Percentiles rank a stretch among this genome's conserved stretches.
These are phyloP conservation scores for Clarias magur DNA, from an alignment of 2,113 vertebrate species.

Conservation along the genomic window DNA sequence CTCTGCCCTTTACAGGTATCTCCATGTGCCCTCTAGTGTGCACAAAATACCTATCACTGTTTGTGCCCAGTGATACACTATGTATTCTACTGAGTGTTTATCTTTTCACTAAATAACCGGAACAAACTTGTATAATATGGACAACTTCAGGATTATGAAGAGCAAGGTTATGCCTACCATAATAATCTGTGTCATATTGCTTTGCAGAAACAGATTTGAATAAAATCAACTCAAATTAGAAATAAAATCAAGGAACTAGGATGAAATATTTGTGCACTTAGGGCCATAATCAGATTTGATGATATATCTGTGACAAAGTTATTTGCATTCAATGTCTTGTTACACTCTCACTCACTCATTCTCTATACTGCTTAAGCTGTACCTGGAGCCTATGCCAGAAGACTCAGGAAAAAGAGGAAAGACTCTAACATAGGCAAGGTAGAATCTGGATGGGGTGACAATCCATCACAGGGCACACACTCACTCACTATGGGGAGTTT, in stretches of 20 bases:
- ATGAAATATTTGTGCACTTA: neutral
- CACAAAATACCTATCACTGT: neutral
- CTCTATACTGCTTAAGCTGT: too few species aligned
- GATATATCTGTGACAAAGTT: neutral
- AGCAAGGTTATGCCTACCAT: too few species aligned
- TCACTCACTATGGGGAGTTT: too few species aligned
- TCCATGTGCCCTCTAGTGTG: neutral
- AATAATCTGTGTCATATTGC: neutral
- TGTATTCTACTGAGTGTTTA: neutral
- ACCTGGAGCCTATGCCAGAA: too few species aligned
- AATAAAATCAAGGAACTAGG: too few species aligned
- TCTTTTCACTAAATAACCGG: neutral
- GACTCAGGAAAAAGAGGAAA: too few species aligned
- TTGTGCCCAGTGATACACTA: neutral
- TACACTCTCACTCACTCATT: neutral
- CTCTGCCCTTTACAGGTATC: constrained; percentile 68
- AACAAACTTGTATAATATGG: neutral
- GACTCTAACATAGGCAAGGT: too few species aligned
- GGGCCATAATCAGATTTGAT: neutral
- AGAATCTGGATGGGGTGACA: too few species aligned
- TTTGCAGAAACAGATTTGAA: neutral
- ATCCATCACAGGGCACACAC: too few species aligned
- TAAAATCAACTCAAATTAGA: neutral
- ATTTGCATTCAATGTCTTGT: neutral
- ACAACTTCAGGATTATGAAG: neutral